A percentile compares a stretch with the other conserved stretches of the same genome.
phyloP scores from a whole-genome alignment of 2,113 vertebrate species.

The Phyllopteryx taeniolatus region DNA sequence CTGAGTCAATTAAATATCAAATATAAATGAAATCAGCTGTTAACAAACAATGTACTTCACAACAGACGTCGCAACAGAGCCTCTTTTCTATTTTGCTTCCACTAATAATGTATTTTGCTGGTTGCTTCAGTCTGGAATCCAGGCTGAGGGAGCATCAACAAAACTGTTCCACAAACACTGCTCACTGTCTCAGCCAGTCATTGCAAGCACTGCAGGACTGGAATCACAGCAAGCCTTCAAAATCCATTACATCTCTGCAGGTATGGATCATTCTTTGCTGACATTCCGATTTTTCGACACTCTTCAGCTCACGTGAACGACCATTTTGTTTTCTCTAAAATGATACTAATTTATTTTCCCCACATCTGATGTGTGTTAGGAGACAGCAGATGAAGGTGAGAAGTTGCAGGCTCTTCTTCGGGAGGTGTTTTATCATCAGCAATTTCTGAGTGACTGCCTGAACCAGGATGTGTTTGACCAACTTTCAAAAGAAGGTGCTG shows the following conservation, averaged over 20 bases:
- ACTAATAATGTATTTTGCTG: background rate
- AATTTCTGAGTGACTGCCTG: constrained; percentile 64
- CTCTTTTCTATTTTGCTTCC: background rate
- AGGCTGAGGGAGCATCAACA: constrained; percentile 57
- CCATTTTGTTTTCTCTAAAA: background rate
- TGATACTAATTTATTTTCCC: constrained; percentile 4
- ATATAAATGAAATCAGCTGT: too few relatives aligned
- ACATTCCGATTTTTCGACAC: background rate
- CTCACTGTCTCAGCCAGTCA: constrained; percentile 47
- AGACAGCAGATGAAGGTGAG: constrained; percentile 53
- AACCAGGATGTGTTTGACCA: constrained; percentile 44
- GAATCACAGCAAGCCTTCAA: constrained; percentile 43
- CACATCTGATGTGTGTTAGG: constrained; percentile 45
- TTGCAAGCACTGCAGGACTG: constrained; percentile 65
- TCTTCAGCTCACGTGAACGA: background rate
- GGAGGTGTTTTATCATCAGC: constrained; percentile 59
- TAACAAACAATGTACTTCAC: too few relatives aligned
- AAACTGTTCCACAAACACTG: constrained; percentile 52
- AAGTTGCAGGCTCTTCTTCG: constrained; percentile 45
- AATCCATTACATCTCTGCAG: constrained; percentile 56
- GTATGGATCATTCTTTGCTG: constrained; percentile 37
- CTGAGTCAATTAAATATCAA: too few relatives aligned
- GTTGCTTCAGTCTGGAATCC: constrained; percentile 52
- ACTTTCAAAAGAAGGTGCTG: constrained; percentile 55
- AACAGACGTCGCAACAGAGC: too few relatives aligned